These are phyloP conservation scores for Stigmatopora nigra DNA, from an alignment of 2,113 vertebrate species.

Conservation along the genomic window DNA sequence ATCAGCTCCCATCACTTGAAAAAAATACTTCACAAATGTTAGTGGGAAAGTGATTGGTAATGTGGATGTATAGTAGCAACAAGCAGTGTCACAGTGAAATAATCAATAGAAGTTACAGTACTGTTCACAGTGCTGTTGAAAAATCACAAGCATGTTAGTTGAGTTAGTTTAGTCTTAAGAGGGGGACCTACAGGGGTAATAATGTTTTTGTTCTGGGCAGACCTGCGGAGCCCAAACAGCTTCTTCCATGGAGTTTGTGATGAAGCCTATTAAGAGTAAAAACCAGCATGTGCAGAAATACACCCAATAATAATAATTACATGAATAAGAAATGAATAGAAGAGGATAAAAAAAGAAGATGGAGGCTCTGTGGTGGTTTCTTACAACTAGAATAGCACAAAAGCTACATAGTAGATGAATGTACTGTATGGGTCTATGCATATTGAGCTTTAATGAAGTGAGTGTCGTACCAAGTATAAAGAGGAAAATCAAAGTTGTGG, in stretches of 20 bases:
- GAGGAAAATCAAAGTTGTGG: no score
- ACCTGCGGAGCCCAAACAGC: conserved; percentile 75
- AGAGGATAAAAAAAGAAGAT: neutral
- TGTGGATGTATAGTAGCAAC: conserved; percentile 10
- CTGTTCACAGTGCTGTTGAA: neutral
- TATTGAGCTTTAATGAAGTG: neutral
- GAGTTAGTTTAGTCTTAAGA: conserved; percentile 19
- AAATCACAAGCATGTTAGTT: conserved; percentile 36
- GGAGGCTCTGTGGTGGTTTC: neutral
- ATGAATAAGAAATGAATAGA: neutral
- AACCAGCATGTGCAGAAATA: conserved; percentile 35
- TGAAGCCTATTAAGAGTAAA: conserved; percentile 59
- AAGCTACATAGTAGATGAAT: conserved; percentile 4
- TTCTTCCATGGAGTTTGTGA: conserved; percentile 76
- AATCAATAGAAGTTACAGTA: neutral
- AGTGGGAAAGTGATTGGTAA: conserved; percentile 24
- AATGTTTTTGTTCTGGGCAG: conserved; percentile 69
- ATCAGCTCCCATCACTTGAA: neutral
- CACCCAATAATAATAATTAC: conserved; percentile 9
- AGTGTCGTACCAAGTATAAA: no score
- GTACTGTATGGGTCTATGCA: neutral
- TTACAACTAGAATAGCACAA: neutral
- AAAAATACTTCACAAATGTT: conserved; percentile 7
- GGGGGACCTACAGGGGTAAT: conserved; percentile 70
- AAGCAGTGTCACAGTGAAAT: conserved; percentile 13